A percentile compares a stretch with the other conserved stretches of the same genome.
Evolutionary conservation across 1,140 invertebrate species (phyloP).

Genomic region (Ptiloglossa arizonensis): DNA sequence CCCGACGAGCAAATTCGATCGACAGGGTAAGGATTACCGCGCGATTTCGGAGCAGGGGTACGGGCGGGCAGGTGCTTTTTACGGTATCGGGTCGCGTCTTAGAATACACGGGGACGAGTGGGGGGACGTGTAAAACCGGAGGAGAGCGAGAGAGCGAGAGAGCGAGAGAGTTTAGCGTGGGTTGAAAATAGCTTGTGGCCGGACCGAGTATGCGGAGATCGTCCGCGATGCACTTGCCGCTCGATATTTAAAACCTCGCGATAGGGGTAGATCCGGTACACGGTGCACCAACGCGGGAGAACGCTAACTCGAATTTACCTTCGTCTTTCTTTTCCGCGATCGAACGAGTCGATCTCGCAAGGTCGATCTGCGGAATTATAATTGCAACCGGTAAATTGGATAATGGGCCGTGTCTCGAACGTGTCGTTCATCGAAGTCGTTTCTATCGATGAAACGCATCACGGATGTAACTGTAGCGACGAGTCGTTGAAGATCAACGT

Average conservation of each 20-base stretch:
- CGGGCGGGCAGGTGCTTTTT: constrained; percentile 42
- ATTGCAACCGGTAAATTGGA: too few relatives aligned
- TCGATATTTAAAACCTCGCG: constrained; percentile 75
- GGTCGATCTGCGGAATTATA: too few relatives aligned
- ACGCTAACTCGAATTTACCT: too few relatives aligned
- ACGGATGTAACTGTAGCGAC: too few relatives aligned
- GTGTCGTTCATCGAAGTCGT: too few relatives aligned
- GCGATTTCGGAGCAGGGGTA: background rate
- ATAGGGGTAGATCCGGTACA: constrained; percentile 54
- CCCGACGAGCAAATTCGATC: constrained; percentile 21
- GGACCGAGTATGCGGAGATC: constrained; percentile 69
- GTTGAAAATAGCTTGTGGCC: constrained; percentile 75
- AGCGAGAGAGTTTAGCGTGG: constrained; percentile 60
- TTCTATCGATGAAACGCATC: too few relatives aligned
- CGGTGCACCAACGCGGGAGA: too few relatives aligned
- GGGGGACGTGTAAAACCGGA: constrained; percentile 7
- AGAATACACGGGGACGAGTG: constrained; percentile 48
- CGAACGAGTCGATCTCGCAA: too few relatives aligned
- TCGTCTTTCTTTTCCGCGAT: too few relatives aligned
- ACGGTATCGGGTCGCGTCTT: constrained; percentile 55
- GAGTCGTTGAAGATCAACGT: too few relatives aligned
- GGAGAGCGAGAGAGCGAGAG: constrained; percentile 25
- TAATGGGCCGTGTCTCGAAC: too few relatives aligned
- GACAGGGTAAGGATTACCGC: constrained; percentile 15
- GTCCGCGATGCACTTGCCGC: constrained; percentile 73